phyloP scores from a whole-genome alignment of 2,888 invertebrate genomes.

The Melinopterus prodromus region DNA sequence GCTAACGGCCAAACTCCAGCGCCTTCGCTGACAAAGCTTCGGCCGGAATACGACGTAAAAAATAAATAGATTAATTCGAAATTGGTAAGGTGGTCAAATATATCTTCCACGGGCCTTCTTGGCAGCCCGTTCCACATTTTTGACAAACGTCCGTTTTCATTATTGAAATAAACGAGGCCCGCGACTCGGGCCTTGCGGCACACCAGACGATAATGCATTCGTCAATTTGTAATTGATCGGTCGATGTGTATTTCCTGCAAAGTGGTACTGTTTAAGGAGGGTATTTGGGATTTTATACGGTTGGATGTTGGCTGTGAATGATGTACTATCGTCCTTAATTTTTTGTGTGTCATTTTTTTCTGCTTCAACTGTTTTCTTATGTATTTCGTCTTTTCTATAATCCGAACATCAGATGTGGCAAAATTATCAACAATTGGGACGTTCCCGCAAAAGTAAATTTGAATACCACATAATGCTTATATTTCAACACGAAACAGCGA shows the following conservation, averaged over 20 bases:
- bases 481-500: too few relatives aligned
- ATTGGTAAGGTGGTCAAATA: background rate
- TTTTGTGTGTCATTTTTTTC: too few relatives aligned
- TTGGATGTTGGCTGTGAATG: too few relatives aligned
- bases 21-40: background rate
- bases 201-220: background rate
- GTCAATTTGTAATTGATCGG: background rate
- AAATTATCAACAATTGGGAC: too few relatives aligned
- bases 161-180: background rate
- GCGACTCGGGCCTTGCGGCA: background rate
- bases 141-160: background rate
- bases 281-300: background rate
- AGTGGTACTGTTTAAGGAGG: background rate
- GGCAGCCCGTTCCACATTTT: background rate
- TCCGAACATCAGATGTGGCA: too few relatives aligned
- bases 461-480: too few relatives aligned
- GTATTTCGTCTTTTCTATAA: too few relatives aligned
- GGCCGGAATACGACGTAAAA: background rate
- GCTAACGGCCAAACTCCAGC: background rate
- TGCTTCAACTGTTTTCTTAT: too few relatives aligned
- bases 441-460: too few relatives aligned
- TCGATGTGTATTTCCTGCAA: background rate
- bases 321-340: too few relatives aligned
- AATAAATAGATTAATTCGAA: slow-evolving; percentile 4
- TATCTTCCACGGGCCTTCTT: background rate